Evolutionary conservation across 2,797 vertebrate species (phyloP).

Genomic region (Aulostomus chinensis): DNA sequence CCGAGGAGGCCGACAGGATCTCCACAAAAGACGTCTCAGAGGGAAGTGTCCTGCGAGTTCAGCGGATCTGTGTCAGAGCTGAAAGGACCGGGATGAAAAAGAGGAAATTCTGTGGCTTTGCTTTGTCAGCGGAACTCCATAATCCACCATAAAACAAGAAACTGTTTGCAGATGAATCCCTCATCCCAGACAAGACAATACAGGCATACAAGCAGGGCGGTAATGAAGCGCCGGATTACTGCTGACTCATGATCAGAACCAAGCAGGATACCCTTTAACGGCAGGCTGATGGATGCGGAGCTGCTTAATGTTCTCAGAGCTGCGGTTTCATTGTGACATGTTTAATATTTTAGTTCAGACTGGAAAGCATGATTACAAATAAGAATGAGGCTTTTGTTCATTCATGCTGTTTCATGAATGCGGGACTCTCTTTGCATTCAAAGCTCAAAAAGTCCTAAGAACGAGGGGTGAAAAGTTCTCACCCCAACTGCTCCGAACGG

Average conservation of each 20-base stretch:
- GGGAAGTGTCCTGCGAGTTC: constrained; percentile 4
- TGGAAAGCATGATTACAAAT: too few relatives aligned
- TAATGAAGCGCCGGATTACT: constrained; percentile 28
- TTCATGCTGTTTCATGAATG: too few relatives aligned
- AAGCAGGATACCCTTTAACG: too few relatives aligned
- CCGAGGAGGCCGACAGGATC: constrained; percentile 2
- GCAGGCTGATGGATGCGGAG: too few relatives aligned
- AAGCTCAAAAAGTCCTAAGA: too few relatives aligned
- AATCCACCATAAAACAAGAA: constrained; percentile 49
- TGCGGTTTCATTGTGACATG: not conserved
- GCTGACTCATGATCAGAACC: constrained; percentile 53
- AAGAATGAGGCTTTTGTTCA: too few relatives aligned
- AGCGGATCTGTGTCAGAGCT: constrained; percentile 10
- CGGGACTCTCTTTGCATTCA: too few relatives aligned
- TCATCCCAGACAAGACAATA: constrained; percentile 52
- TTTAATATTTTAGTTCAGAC: not conserved
- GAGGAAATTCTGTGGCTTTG: constrained; percentile 51
- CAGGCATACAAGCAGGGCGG: constrained; percentile 36
- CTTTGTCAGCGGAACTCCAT: constrained; percentile 44
- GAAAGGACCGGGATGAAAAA: constrained; percentile 32
- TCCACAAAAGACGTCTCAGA: constrained; percentile 14
- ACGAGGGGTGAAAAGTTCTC: too few relatives aligned
- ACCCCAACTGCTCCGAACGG: too few relatives aligned
- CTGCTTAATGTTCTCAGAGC: not conserved
- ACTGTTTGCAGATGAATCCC: constrained; percentile 46